Base-by-base conservation (phyloP, 2,797 vertebrate species). In the Erpetoichthys calabaricus region DNA sequence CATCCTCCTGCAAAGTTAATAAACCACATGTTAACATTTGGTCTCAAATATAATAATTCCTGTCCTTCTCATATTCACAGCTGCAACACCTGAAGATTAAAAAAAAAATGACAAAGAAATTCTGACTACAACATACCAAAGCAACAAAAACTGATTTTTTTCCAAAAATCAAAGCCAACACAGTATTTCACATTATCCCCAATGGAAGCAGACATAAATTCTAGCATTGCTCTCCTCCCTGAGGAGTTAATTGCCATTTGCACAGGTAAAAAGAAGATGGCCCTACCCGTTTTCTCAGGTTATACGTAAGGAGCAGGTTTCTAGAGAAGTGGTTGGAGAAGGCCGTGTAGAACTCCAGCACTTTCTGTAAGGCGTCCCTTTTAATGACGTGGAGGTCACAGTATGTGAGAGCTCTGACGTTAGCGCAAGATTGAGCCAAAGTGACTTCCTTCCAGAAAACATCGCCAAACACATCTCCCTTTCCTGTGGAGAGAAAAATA, bases 381-480 rank as follows among this genome's bases (percentile, higher is more conserved):
- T 98, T 98, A 59, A 98, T 99, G 68, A 99, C 90, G 8, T 99
- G 95, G 58, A 99, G 89, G 76, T 99, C 95, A 51, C 95, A 99
- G 80, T 99, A 99, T 58, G 96, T 99, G 80, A 98, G 73, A 45
- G 94, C 94, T 63, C 96, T 85, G 3, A 99, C 96, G 2, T 99
- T 99, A 55, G 94, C 96, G 45, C 94, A 98, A 47, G 96, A 91
- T 64, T 96, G 96, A 62, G 96, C 93, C 0, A 99, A 82, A 1
- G 89, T 94, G 54, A 90, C 89, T 70, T 99, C 94, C 65, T 97
- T 99, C 95, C 96, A 99, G 80, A 99, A 99, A 59, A 97, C 92
- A 49, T 99, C 96, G 45, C 96, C 96, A 69, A 99, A 99, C 52
- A 99, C 96, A 0, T 99, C 96, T 60, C 96, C 96, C 75, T 99